These are phyloP conservation scores for Xenopus tropicalis DNA, from an alignment of 2,113 vertebrate species.

Conservation along the genomic window DNA sequence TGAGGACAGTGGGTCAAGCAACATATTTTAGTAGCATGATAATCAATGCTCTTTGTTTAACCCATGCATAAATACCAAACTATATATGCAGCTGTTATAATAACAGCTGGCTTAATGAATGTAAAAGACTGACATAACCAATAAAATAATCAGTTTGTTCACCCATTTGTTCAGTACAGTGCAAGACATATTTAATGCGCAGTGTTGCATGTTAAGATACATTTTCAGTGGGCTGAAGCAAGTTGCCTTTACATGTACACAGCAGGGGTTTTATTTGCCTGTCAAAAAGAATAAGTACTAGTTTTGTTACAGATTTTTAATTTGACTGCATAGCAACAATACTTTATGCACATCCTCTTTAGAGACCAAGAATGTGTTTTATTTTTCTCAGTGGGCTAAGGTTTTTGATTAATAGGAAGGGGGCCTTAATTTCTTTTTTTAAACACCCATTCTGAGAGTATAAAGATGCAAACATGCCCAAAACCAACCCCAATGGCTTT, in stretches of 20 bases:
- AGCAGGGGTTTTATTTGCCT: background rate
- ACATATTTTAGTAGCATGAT: conserved; percentile 10
- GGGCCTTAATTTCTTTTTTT: no score
- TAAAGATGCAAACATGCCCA: no score
- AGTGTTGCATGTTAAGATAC: background rate
- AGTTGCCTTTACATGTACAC: background rate
- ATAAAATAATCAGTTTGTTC: conserved; percentile 19
- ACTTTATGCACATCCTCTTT: no score
- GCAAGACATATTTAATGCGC: background rate
- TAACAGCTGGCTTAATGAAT: conserved; percentile 17
- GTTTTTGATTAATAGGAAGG: no score
- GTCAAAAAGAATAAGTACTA: background rate
- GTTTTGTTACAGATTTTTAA: background rate
- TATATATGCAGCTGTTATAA: conserved; percentile 26
- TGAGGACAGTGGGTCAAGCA: conserved; percentile 22
- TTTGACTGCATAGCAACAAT: background rate
- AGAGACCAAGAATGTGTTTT: no score
- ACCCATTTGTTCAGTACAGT: background rate
- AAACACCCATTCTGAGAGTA: no score
- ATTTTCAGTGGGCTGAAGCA: background rate
- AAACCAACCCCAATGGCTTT: no score
- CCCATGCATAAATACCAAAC: conserved; percentile 14
- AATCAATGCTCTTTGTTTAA: conserved; percentile 43
- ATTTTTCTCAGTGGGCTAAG: no score
- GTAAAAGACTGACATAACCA: conserved; percentile 2